Evolutionary conservation across 92 coral and sea anemone species (phyloP), one percentile per base, ranked within the genome.

Genomic region (Pocillopora meandrina): DNA sequence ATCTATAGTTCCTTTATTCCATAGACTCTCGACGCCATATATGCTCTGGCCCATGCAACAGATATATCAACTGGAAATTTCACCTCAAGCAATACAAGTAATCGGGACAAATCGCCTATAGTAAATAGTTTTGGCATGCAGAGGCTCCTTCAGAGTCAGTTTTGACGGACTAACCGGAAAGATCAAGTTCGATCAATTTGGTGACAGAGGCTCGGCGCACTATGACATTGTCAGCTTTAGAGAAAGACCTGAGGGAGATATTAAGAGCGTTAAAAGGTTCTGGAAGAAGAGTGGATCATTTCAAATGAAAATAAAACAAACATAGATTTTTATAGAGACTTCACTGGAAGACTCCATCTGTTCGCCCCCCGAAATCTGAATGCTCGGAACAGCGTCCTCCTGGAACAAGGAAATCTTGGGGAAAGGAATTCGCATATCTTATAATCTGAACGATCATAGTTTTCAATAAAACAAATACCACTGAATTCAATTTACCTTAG

Each of bases 401-500:
- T 3, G 89, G 89, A 85, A 65, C 67, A 31, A 62, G 65, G 56
- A 60, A 85, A 66, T 75, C 88, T 8, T n/a, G 26, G n/a, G n/a
- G n/a, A n/a, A n/a, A n/a, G n/a, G n/a, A n/a, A n/a, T n/a, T n/a
- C n/a, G n/a, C n/a, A n/a, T n/a, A n/a, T n/a, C n/a, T n/a, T n/a
- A n/a, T n/a, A n/a, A n/a, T n/a, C n/a, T n/a, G n/a, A n/a, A n/a
- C n/a, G n/a, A n/a, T n/a, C n/a, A n/a, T n/a, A n/a, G n/a, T n/a
- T n/a, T n/a, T n/a, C n/a, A n/a, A n/a, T n/a, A n/a, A n/a, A n/a
- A n/a, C n/a, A n/a, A n/a, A n/a, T n/a, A n/a, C n/a, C n/a, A n/a
- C n/a, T n/a, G n/a, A n/a, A n/a, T n/a, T n/a, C n/a, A n/a, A n/a
- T n/a, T n/a, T n/a, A n/a, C n/a, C n/a, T n/a, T n/a, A n/a, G n/a